Conservation (phyloP, 2,888 invertebrate species). For the Metacarcinus magister region DNA sequence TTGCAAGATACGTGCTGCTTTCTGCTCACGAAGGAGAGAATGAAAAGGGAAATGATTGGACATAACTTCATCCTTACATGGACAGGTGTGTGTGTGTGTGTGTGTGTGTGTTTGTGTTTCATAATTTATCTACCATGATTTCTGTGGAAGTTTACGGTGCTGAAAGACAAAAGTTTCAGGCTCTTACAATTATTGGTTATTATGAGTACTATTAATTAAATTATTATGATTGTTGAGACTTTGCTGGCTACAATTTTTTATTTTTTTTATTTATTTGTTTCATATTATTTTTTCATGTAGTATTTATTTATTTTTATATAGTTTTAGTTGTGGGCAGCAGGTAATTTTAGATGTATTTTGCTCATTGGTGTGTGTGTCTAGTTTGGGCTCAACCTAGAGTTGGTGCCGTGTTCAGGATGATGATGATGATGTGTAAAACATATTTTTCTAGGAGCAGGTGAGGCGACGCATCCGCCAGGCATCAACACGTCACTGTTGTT, state of each 20-base stretch:
- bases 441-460: not conserved
- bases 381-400: not conserved
- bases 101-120: too few relatives aligned
- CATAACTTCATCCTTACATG: not conserved
- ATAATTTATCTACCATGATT: too few relatives aligned
- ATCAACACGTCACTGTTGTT: not conserved
- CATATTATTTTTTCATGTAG: too few relatives aligned
- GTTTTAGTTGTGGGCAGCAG: not conserved
- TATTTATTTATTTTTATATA: too few relatives aligned
- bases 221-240: too few relatives aligned
- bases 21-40: not conserved
- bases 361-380: not conserved
- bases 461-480: not conserved
- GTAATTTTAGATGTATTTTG: not conserved
- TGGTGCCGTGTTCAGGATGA: not conserved
- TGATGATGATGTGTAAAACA: slow-evolving; percentile 9
- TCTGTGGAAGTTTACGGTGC: too few relatives aligned
- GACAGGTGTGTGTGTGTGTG: not conserved
- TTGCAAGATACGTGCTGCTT: not conserved
- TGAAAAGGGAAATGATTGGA: slow-evolving; percentile 7
- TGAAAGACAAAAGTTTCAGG: too few relatives aligned
- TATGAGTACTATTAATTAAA: too few relatives aligned
- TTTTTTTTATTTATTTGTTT: too few relatives aligned
- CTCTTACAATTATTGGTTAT: too few relatives aligned
- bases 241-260: too few relatives aligned